A percentile compares a stretch with the other conserved stretches of the same genome.
Evolutionary conservation across 2,888 invertebrate genomes (phyloP).

Genomic region (Andrena flavipes): DNA sequence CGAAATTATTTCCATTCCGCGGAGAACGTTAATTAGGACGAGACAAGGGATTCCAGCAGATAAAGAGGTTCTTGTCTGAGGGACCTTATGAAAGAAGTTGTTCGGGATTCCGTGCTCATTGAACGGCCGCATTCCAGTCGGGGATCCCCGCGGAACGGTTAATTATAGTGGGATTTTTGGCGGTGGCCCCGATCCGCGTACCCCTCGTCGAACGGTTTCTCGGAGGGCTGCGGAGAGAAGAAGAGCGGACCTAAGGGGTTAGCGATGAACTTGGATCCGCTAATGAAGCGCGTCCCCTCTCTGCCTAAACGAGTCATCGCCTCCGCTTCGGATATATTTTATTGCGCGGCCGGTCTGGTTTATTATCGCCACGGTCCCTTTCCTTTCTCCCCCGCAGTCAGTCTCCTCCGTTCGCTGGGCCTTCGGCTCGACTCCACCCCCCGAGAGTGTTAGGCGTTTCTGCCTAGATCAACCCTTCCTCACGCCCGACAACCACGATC

Average conservation of each 20-base stretch:
- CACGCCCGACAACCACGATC: conserved; percentile 78
- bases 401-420: conserved; percentile 64
- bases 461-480: conserved; percentile 82
- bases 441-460: conserved; percentile 70
- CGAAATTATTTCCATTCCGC: conserved; percentile 7
- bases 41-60: conserved; percentile 19
- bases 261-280: conserved; percentile 82
- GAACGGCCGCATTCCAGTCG: conserved; percentile 70
- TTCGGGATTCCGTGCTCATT: conserved; percentile 67
- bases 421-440: conserved; percentile 71
- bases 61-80: conserved; percentile 22
- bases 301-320: conserved; percentile 82
- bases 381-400: conserved; percentile 60
- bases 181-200: conserved; percentile 20
- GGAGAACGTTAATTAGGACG: conserved; percentile 45
- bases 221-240: conserved; percentile 26
- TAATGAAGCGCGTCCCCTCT: conserved; percentile 82
- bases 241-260: conserved; percentile 78
- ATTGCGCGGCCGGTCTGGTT: conserved; percentile 81
- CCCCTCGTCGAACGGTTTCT: conserved; percentile 17
- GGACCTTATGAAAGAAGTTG: conserved; percentile 64
- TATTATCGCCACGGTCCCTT: conserved; percentile 79
- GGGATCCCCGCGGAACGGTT: conserved; percentile 72
- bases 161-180: conserved; percentile 80
- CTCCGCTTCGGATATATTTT: conserved; percentile 84